Conservation (phyloP, 2,888 invertebrate genomes). For the Rhingia rostrata region DNA sequence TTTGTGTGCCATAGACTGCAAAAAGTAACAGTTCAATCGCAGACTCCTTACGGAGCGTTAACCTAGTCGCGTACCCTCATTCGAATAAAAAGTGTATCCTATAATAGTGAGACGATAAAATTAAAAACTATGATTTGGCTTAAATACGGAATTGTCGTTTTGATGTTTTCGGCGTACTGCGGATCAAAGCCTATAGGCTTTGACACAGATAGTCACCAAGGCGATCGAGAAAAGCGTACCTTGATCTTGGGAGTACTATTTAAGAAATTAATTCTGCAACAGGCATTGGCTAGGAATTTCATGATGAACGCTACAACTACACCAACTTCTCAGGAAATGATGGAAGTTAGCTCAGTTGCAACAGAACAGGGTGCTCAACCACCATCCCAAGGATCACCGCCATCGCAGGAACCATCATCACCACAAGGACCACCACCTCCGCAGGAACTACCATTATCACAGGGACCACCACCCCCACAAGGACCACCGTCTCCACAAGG, state of each 20-base stretch:
- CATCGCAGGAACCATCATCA: not conserved
- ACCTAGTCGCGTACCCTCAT: constrained; percentile 34
- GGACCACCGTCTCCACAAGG: not conserved
- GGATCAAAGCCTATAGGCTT: constrained; percentile 9
- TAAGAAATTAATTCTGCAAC: constrained; percentile 60
- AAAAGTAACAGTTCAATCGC: constrained; percentile 68
- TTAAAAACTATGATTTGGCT: constrained; percentile 49
- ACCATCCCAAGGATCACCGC: not conserved
- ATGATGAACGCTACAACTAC: constrained; percentile 16
- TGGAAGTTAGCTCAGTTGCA: not conserved
- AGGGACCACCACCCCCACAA: not conserved
- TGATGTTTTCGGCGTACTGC: constrained; percentile 37
- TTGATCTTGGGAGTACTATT: constrained; percentile 58
- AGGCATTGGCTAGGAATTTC: constrained; percentile 37
- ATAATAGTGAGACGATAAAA: constrained; percentile 11
- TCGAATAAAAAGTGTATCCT: constrained; percentile 9
- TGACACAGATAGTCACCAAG: constrained; percentile 28
- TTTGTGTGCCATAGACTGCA: constrained; percentile 37
- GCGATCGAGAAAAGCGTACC: constrained; percentile 64
- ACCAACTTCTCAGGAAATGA: constrained; percentile 18
- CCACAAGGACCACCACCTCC: not conserved
- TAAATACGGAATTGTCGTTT: constrained; percentile 25
- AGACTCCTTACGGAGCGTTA: constrained; percentile 61
- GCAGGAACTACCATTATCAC: not conserved
- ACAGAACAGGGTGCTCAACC: not conserved